Evolutionary conservation across 2,888 invertebrate species (phyloP), one percentile per base, ranked within the genome.

Genomic region (Tetragnatha montana): DNA sequence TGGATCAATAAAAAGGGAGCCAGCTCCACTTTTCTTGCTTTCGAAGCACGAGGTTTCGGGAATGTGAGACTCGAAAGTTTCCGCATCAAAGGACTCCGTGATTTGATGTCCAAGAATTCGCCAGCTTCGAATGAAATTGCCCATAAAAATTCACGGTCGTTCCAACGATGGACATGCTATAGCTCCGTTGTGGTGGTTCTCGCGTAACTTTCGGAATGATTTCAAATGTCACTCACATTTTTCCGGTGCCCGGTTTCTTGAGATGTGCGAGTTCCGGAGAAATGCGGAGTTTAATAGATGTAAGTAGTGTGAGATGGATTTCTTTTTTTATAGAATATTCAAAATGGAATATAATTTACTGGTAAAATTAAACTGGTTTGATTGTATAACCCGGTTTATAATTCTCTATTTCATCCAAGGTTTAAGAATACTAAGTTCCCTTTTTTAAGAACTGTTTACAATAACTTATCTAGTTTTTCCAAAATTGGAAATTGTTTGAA

Each of bases 61-160:
- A 60, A 17, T 17, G 60, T 60, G 60, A 17, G 60, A 17, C 60
- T 60, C 17, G 14, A 8, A 60, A 60, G 60, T 60, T 60, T 17
- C 17, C 60, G 60, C 6, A 4, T 60, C 60, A 10, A 51, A 51
- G 60, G 35, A 19, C 60, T 78, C 21, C 22, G 17, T 78, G 78
- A 78, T 51, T 78, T 60, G 47, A 21, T 47, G 21, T 71, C 21
- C 49, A 14, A 10, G 10, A 74, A 74, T 51, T 73, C n/a, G 12
- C 22, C 50, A 19, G 51, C 73, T 51, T 50, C n/a, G n/a, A 82
- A 74, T 10, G 74, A 50, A 82, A 82, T 21, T 82, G 22, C 51
- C 51, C 50, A 60, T 74, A 74, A 82, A 74, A 73, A 82, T 60
- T 82, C 51, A 60, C 51, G 73, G 74, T 22, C 82, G n/a, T 74